phyloP scores from a whole-genome alignment of 2,888 invertebrate genomes.

The Sceliomorpha sp. region DNA sequence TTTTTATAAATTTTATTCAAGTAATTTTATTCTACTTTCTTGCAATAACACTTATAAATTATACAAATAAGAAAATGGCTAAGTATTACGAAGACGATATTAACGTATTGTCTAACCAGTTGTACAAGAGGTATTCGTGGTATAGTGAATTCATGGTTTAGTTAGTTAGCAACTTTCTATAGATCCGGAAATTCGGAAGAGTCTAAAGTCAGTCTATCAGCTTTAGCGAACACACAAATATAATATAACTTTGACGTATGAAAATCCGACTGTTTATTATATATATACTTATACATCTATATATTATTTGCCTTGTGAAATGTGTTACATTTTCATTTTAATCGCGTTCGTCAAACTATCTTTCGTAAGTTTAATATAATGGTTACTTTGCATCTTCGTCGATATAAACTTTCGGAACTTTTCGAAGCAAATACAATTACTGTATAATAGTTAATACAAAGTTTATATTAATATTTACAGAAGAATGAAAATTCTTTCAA shows the following conservation, averaged over 20 bases:
- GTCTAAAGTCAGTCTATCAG: constrained; percentile 1
- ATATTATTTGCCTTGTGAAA: neutral
- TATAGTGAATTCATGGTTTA: constrained; percentile 1
- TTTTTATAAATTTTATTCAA: no score
- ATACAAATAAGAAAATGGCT: no score
- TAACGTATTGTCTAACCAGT: constrained; percentile 1
- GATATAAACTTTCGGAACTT: no score
- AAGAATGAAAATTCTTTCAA: no score
- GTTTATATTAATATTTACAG: no score
- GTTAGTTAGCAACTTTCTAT: constrained; percentile 7
- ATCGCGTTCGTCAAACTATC: neutral
- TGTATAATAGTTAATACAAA: no score
- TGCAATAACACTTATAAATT: no score
- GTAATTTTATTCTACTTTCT: no score
- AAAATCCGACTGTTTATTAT: constrained; percentile 6
- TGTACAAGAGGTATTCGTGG: no score
- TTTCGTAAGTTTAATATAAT: neutral
- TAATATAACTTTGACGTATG: constrained; percentile 28
- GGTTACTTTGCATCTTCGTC: no score
- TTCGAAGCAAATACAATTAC: no score
- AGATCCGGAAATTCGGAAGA: constrained; percentile 15
- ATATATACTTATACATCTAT: neutral
- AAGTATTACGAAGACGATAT: no score
- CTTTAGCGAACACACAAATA: neutral
- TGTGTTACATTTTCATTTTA: constrained; percentile 1